Evolutionary conservation across 2,113 vertebrate genomes (phyloP), one percentile per base, ranked within the genome.

Genomic region (Ictidomys tridecemlineatus): DNA sequence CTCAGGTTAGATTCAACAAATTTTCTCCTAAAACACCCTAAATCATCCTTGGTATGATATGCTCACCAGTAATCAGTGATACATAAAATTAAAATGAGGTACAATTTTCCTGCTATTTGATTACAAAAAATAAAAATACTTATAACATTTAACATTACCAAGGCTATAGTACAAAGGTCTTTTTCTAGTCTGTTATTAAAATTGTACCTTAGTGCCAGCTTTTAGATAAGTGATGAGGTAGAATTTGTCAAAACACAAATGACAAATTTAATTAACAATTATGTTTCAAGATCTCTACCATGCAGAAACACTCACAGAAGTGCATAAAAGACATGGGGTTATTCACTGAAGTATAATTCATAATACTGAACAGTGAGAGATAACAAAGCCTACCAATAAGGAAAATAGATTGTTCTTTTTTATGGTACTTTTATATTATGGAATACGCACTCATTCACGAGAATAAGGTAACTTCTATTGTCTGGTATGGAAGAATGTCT

Each of bases 81-180:
- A 45, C 65, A 80, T 85, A 56, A 89, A 96, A 89, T n/a, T 85
- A 69, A 91, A 61, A 65, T 63, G 24, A 58, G 32, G 48, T 20
- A 74, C 24, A 4, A 73, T 63, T 77, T 89, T 93, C 61, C 37
- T 69, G 45, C 4, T 95, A 88, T 56, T 63, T 88, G 22, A 70
- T 85, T 34, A 78, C 30, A 84, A 80, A 87, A 88, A 58, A 30
- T 63, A n/a, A 91, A 90, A 85, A 77, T 39, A 48, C 6, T 37
- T 28, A 28, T 42, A 45, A 85, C 32, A 85, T 34, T 76, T 34
- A 84, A 77, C 18, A 70, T 77, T 37, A 51, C 30, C 70, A 77
- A 67, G 78, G 61, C 22, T 67, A 76, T 9, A 20, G 17, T 48
- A 0, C 22, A 85, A 70, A 90, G 18, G 3, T 61, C 69, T 18